Evolutionary conservation across 1,140 invertebrate species (phyloP).

Genomic region (Panulirus ornatus): DNA sequence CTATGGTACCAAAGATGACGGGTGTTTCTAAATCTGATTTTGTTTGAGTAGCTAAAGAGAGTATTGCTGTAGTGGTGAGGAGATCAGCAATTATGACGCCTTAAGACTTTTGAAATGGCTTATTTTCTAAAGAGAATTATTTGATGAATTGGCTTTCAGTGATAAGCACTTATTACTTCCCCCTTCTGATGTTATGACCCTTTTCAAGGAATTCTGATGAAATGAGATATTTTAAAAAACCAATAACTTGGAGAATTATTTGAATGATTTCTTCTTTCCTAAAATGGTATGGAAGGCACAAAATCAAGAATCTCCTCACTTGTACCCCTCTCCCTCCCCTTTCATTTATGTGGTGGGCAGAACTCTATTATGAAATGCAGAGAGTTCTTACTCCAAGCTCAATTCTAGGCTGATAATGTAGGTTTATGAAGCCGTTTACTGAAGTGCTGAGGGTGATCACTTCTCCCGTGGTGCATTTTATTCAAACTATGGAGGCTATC

Average conservation of each 20-base stretch:
- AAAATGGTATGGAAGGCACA: constrained; percentile 4
- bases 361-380: background rate
- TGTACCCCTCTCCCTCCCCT: background rate
- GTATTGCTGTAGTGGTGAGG: constrained; percentile 40
- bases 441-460: constrained; percentile 8
- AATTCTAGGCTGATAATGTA: constrained; percentile 35
- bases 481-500: constrained; percentile 64
- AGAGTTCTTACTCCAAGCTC: constrained; percentile 30
- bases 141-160: background rate
- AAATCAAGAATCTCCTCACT: constrained; percentile 41
- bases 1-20: constrained; percentile 69
- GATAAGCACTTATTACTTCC: constrained; percentile 2
- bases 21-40: constrained; percentile 58
- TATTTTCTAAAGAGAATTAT: background rate
- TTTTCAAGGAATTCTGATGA: background rate
- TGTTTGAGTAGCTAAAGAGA: constrained; percentile 30
- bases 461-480: constrained; percentile 55
- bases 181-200: background rate
- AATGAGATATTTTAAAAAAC: too few relatives aligned
- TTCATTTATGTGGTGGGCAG: background rate
- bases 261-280: too few relatives aligned
- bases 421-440: background rate
- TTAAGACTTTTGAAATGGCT: constrained; percentile 5
- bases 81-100: constrained; percentile 32
- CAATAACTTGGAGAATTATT: too few relatives aligned